A percentile compares a stretch with the other conserved stretches of the same genome.
Evolutionary conservation across 2,113 vertebrate genomes (phyloP).

Genomic region (Felis chaus): DNA sequence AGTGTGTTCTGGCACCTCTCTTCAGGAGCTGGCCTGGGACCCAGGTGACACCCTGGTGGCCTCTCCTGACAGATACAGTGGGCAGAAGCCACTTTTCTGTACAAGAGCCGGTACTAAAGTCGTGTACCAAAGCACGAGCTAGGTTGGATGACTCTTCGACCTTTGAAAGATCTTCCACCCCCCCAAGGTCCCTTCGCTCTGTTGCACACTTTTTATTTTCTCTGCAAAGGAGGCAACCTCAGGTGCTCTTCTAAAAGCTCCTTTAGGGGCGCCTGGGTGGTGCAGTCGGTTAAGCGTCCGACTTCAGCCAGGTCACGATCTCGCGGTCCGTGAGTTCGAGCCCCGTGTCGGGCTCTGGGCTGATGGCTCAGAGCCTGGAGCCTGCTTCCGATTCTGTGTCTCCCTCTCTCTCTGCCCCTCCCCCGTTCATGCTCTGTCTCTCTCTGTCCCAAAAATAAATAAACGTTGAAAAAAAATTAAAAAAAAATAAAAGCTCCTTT

Average conservation of each 20-base stretch:
- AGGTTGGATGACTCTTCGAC: background rate
- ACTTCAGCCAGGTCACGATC: too few relatives aligned
- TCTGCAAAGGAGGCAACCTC: background rate
- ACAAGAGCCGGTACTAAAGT: background rate
- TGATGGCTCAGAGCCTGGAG: too few relatives aligned
- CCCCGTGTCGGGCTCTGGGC: too few relatives aligned
- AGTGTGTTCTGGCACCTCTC: background rate
- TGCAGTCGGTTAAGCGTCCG: too few relatives aligned
- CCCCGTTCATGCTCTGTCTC: too few relatives aligned
- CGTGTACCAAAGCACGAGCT: background rate
- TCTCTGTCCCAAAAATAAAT: too few relatives aligned
- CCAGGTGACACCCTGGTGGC: background rate
- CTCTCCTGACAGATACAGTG: background rate
- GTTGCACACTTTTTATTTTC: background rate
- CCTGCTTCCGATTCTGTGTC: too few relatives aligned
- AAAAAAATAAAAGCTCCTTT: background rate
- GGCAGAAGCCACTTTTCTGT: background rate
- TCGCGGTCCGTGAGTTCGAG: too few relatives aligned
- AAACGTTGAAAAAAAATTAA: too few relatives aligned
- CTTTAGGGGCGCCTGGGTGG: too few relatives aligned
- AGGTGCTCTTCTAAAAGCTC: background rate
- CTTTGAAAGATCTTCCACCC: background rate
- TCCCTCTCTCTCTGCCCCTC: too few relatives aligned
- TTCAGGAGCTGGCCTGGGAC: background rate
- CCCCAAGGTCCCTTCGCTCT: rapidly evolving